Conservation (phyloP, 2,113 vertebrate species). For the Festucalex cinctus region DNA sequence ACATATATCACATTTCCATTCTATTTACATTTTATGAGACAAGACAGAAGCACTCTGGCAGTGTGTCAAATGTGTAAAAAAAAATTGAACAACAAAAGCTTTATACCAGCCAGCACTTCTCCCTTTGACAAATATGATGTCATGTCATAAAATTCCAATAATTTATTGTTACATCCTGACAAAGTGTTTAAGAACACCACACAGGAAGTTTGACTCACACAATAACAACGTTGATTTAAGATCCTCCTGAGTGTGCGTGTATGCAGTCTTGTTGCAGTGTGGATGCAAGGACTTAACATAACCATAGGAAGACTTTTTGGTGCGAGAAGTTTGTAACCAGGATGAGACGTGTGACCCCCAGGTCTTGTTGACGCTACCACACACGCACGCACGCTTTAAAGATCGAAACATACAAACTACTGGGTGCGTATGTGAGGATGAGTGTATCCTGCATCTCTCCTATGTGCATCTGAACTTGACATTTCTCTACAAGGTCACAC, state of each 20-base stretch:
- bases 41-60: neutral
- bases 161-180: neutral
- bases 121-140: neutral
- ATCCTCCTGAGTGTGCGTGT: neutral
- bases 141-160: constrained; percentile 7
- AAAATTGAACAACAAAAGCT: neutral
- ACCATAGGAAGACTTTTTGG: too few relatives aligned
- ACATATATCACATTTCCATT: constrained; percentile 2
- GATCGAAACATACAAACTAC: too few relatives aligned
- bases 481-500: neutral
- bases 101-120: neutral
- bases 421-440: neutral
- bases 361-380: too few relatives aligned
- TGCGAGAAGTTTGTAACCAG: too few relatives aligned
- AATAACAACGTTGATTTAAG: constrained; percentile 5
- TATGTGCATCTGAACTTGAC: neutral
- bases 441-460: neutral
- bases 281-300: too few relatives aligned
- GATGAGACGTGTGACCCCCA: too few relatives aligned
- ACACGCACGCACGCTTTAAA: too few relatives aligned
- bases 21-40: constrained; percentile 6
- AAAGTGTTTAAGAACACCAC: neutral
- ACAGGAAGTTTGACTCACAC: constrained; percentile 1
- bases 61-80: neutral
- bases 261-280: too few relatives aligned